Evolutionary conservation across 2,797 vertebrate genomes (phyloP), one percentile per base, ranked within the genome.

Genomic region (Xenentodon cancila): DNA sequence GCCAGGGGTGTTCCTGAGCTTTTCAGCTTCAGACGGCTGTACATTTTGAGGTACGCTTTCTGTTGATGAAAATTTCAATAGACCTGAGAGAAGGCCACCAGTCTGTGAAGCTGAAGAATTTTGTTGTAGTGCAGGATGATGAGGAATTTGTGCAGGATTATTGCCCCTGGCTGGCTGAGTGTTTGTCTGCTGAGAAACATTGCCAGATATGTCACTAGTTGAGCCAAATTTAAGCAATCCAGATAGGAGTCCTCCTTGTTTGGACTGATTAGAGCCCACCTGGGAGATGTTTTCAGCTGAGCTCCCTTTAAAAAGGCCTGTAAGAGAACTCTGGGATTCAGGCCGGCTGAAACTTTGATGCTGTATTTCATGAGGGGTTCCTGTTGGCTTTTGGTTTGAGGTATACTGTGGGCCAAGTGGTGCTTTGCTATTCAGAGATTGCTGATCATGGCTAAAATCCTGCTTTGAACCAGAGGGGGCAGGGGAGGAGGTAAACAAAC

Each of bases 51-150:
- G 60, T 52, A 84, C 47, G 64, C 91, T 93, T 85, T 94, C 93
- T 61, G 84, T 73, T 73, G 94, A 94, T 73, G 94, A 89, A 88
- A 93, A 91, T 77, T 89, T 95, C 75, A 93, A 82, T 42, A 92
- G 73, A 0, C 91, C 91, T 55, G 93, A 88, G 68, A 95, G 80
- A 80, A 93, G 52, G 1, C 87, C 84, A 64, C 80, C 82, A 55
- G 56, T 66, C 15, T 76, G 84, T 63, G 81, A 19, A 58, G 71
- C n/a, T 27, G 77, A 51, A 64, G 59, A 68, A 68, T 43, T 86
- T 67, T 92, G 87, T 63, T 86, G 85, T 43, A 44, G 40, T 15
- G 53, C 52, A 66, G 68, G 53, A 4, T 81, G 77, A 53, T 61
- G 59, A 58, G 73, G 16, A 30, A 55, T 48, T 7, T 78, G 72